Base-by-base conservation (phyloP, 2,113 vertebrate species). In the Plecturocebus donacophilus region DNA sequence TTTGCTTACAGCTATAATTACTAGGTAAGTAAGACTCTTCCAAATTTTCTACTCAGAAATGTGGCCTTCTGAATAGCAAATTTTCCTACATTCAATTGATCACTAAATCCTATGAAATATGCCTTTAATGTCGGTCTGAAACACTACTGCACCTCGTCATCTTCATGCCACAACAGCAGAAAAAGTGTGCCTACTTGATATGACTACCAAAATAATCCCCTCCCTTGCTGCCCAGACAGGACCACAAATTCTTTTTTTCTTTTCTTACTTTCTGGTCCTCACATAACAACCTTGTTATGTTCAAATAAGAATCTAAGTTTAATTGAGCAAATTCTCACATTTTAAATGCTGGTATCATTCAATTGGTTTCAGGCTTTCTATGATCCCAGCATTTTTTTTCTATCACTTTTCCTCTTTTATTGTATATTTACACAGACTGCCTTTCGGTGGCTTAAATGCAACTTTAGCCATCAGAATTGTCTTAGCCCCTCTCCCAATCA, bases 1-100 rank as follows among this genome's bases (percentile, higher is more conserved):
- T 32, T 81, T 95, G 42, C 42, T 88, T 95, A 7, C 3, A 95
- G 64, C 64, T 85, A 17, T 85, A 93, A 85, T 89, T 85, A 75
- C 32, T 90, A 90, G 32, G 56, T 84, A 77, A 66, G 8, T 49
- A 16, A 88, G 21, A 16, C 42, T 91, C 10, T 93, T 87, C 23
- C 52, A 80, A 81, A 84, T 84, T 84, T 88, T 27, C 61, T 83
- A n/a, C 58, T 91, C 35, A 79, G 11, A 79, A 81, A 3, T 93
- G 5, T 91, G 76, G 21, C 5, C 23, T 90, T 82, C 35, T 92
- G 45, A 85, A 81, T 52, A 87, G 8, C 4, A 91, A 49, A 45
- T n/a, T 75, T 87, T 35, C 23, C 27, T 21, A 80, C 68, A 75
- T 70, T 1, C 16, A 85, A n/a, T 19, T 88, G n/a, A 88, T 95